A percentile compares a stretch with the other conserved stretches of the same genome.
These are phyloP conservation scores for Channa maculata DNA, from an alignment of 2,113 vertebrate species.

Conservation along the genomic window DNA sequence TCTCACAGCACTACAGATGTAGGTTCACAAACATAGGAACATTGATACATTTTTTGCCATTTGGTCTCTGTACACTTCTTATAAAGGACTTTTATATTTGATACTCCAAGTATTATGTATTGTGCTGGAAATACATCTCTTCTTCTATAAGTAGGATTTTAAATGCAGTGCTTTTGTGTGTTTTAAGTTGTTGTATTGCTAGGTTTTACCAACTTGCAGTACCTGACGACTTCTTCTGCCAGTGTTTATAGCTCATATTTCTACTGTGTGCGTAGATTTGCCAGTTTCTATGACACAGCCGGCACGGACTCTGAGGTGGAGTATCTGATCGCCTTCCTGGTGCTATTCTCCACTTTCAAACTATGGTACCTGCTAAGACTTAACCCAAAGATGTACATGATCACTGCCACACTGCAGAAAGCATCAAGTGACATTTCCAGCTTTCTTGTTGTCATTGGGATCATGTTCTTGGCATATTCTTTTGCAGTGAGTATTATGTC, in stretches of 20 bases:
- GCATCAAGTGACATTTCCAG: conserved; percentile 91
- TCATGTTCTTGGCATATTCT: conserved; percentile 91
- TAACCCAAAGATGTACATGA: conserved; percentile 91
- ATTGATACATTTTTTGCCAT: no score
- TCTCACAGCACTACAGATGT: no score
- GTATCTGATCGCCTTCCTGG: conserved; percentile 91
- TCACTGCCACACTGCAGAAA: conserved; percentile 86
- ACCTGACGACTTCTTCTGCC: neutral
- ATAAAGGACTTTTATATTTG: neutral
- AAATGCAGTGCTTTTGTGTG: no score
- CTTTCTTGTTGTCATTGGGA: conserved; percentile 84
- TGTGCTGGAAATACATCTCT: no score
- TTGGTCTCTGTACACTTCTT: no score
- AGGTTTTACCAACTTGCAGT: neutral
- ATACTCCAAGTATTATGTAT: neutral
- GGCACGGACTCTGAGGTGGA: conserved; percentile 85
- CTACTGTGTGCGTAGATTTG: conserved; percentile 77
- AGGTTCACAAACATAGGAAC: no score
- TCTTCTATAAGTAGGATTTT: no score
- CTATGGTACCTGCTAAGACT: conserved; percentile 93
- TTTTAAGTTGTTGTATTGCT: neutral
- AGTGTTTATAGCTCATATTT: neutral
- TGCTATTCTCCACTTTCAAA: conserved; percentile 91
- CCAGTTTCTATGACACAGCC: conserved; percentile 90
- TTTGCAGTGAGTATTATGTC: conserved; percentile 82